Base-by-base conservation (phyloP, 2,113 vertebrate genomes). In the Neotragus pygmaeus region DNA sequence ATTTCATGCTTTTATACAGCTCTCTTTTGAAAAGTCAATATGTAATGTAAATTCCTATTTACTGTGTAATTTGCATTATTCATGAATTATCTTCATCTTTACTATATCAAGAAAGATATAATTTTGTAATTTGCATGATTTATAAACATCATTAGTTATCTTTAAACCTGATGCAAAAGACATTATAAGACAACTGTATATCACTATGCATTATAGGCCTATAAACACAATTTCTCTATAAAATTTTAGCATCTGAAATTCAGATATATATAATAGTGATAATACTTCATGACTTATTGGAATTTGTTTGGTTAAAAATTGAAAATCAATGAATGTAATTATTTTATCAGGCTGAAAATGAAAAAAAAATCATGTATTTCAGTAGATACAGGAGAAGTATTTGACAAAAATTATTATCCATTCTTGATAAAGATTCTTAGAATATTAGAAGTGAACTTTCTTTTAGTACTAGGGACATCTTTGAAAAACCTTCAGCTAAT, bases 31-130 rank as follows among this genome's bases (percentile, higher is more conserved):
- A 94, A 94, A 62, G 58, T 91, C 70, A 87, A 45, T 92, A 73
- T 75, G 28, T 93, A n/a, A 77, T 85, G 47, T 96, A 92, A 96
- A 90, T 87, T 94, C 5, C 36, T 15, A 93, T 64, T 92, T 90
- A 60, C 27, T 90, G 0, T 94, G 2, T 80, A 80, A 93, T 58
- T 96, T 45, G 14, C 83, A 93, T 83, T 81, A 92, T 85, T 95
- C 58, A 14, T 82, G 39, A 77, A 87, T 87, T 95, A 86, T 60
- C 8, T 97, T 58, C 36, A 39, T 82, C 11, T 6, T 96, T 93
- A 23, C 2, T 94, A 5, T 85, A 81, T 90, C 19, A 93, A 94
- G 73, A 96, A 92, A 73, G 5, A 57, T 87, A n/a, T 78, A 90
- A 30, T 90, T 94, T 92, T 92, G 0, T 87, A 87, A 80, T 28